Conservation (phyloP, 1,140 invertebrate genomes). For the Tetraneura akinire region DNA sequence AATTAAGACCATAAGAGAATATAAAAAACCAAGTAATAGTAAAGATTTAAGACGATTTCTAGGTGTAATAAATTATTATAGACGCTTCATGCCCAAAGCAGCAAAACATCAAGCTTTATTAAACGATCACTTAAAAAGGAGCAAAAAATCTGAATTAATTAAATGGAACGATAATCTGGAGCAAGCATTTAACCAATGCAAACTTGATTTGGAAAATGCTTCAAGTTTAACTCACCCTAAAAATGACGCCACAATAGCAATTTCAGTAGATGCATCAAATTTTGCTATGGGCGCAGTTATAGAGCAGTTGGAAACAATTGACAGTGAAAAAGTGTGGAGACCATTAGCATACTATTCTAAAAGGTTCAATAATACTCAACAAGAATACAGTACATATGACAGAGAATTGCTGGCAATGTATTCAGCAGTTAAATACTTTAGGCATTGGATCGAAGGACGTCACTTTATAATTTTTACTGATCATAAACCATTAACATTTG, state of each 20-base stretch:
- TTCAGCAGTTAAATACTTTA: background rate
- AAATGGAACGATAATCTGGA: constrained; percentile 55
- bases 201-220: constrained; percentile 53
- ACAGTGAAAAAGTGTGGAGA: background rate
- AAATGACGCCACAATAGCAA: background rate
- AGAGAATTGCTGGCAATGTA: background rate
- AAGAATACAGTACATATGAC: background rate
- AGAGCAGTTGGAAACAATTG: background rate
- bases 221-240: constrained; percentile 52
- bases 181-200: constrained; percentile 54
- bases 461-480: background rate
- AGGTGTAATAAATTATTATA: constrained; percentile 53
- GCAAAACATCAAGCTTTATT: constrained; percentile 51
- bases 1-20: constrained; percentile 54
- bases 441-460: background rate
- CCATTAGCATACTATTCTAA: background rate
- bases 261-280: background rate
- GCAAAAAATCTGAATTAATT: too few species aligned
- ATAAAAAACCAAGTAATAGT: constrained; percentile 34
- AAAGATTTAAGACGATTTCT: constrained; percentile 53
- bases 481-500: background rate
- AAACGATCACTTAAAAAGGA: too few species aligned
- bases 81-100: constrained; percentile 46
- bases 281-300: background rate
- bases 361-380: background rate